Conservation (phyloP, 2,888 invertebrate genomes). For the Dryomyza anilis region DNA sequence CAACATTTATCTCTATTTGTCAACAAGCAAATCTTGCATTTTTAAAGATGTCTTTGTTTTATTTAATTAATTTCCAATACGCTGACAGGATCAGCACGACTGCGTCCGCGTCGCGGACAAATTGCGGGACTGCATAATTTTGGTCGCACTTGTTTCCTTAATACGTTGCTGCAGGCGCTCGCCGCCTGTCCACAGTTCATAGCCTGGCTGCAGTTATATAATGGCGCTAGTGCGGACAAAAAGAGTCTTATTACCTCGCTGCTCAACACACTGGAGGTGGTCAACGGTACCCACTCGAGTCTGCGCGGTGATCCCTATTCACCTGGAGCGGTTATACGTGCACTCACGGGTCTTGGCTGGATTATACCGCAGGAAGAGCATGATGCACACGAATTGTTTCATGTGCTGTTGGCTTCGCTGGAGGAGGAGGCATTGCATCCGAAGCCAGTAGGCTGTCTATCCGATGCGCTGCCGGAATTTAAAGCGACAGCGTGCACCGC, state of each 20-base stretch:
- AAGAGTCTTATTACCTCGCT: conserved; percentile 77
- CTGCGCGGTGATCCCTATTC: conserved; percentile 67
- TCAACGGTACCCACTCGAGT: conserved; percentile 71
- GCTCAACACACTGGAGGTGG: conserved; percentile 75
- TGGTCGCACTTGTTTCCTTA: conserved; percentile 91
- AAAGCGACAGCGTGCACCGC: conserved; percentile 57
- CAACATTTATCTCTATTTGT: too few species aligned
- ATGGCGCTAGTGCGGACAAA: conserved; percentile 68
- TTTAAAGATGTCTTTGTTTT: neutral
- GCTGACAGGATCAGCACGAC: conserved; percentile 61
- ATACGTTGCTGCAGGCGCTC: conserved; percentile 87
- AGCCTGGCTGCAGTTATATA: conserved; percentile 75
- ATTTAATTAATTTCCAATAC: too few species aligned
- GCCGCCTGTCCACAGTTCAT: conserved; percentile 86
- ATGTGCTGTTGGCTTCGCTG: conserved; percentile 85
- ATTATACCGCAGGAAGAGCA: conserved; percentile 90
- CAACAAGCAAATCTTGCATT: too few species aligned
- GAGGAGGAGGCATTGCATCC: conserved; percentile 76
- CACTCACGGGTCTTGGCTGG: conserved; percentile 79
- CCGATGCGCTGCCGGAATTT: conserved; percentile 70
- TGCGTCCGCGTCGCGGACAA: conserved; percentile 72
- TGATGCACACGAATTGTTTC: conserved; percentile 92
- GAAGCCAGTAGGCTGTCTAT: conserved; percentile 69
- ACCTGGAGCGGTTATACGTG: conserved; percentile 73
- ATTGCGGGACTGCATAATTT: conserved; percentile 87